Conservation (phyloP, 1,140 invertebrate genomes). For the Caenorhabditis remanei region DNA sequence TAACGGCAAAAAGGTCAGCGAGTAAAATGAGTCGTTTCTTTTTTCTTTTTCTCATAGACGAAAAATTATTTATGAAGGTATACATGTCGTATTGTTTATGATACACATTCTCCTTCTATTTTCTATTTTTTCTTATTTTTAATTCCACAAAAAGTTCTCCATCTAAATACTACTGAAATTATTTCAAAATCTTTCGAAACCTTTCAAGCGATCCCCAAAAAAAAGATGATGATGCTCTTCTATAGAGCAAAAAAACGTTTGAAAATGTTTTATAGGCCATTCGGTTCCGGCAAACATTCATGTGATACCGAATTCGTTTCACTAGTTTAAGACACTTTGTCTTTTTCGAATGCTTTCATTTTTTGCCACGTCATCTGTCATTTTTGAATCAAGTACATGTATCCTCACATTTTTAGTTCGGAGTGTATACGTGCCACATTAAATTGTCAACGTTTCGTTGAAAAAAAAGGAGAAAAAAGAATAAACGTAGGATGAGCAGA, state of each 20-base stretch:
- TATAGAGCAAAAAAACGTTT: background rate
- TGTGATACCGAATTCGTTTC: conserved; percentile 4
- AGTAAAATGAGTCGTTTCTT: background rate
- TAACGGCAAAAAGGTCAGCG: too few species aligned
- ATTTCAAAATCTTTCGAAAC: background rate
- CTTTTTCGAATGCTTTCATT: background rate
- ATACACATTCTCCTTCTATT: background rate
- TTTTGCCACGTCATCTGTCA: background rate
- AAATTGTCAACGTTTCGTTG: conserved; percentile 4
- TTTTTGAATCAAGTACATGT: too few species aligned
- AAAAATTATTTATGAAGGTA: conserved; percentile 21
- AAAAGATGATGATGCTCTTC: conserved; percentile 6
- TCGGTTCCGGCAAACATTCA: conserved; percentile 36
- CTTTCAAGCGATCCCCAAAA: background rate
- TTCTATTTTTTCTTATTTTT: background rate
- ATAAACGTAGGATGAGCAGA: conserved; percentile 18
- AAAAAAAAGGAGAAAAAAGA: background rate
- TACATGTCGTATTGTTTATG: conserved; percentile 27
- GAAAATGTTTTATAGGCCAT: conserved; percentile 52
- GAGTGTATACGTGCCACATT: conserved; percentile 20
- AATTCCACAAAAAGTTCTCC: background rate
- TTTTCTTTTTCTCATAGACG: conserved; percentile 6
- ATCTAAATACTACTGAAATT: background rate
- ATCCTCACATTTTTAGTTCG: background rate
- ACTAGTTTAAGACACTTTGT: conserved; percentile 6